Conservation (phyloP, 2,113 vertebrate species). For the Entomyzon cyanotis region DNA sequence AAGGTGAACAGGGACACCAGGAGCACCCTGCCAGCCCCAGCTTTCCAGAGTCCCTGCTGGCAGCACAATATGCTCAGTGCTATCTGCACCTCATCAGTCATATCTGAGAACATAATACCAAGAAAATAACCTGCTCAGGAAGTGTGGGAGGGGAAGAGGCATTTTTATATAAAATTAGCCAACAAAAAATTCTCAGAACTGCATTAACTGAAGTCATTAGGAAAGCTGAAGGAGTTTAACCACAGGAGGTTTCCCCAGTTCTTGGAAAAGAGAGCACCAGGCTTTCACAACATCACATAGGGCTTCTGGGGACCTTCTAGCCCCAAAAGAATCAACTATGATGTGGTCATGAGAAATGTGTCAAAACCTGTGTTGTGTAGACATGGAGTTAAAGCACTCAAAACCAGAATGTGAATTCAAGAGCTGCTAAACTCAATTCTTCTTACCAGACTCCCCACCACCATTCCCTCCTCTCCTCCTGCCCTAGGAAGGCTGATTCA, state of each 20-base stretch:
- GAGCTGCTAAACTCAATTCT: neutral
- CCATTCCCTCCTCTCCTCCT: neutral
- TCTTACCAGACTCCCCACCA: neutral
- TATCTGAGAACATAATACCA: neutral
- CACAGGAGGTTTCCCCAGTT: neutral
- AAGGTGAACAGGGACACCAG: neutral
- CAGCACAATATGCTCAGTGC: neutral
- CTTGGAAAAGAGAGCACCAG: neutral
- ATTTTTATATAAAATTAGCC: neutral
- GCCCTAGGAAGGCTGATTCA: neutral
- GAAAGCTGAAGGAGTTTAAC: neutral
- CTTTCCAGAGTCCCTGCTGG: neutral
- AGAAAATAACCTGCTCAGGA: neutral
- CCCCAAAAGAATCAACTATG: neutral
- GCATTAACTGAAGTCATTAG: neutral
- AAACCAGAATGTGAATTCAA: neutral
- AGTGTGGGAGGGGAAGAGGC: neutral
- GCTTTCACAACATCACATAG: accelerated
- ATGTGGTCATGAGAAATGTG: neutral
- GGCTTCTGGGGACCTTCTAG: neutral
- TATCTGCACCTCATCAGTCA: neutral
- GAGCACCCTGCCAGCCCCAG: neutral
- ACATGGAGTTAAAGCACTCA: neutral
- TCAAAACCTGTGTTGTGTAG: neutral
- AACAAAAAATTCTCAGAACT: neutral